Evolutionary conservation across 2,888 invertebrate species (phyloP).

Genomic region (Sarcophaga variegata): DNA sequence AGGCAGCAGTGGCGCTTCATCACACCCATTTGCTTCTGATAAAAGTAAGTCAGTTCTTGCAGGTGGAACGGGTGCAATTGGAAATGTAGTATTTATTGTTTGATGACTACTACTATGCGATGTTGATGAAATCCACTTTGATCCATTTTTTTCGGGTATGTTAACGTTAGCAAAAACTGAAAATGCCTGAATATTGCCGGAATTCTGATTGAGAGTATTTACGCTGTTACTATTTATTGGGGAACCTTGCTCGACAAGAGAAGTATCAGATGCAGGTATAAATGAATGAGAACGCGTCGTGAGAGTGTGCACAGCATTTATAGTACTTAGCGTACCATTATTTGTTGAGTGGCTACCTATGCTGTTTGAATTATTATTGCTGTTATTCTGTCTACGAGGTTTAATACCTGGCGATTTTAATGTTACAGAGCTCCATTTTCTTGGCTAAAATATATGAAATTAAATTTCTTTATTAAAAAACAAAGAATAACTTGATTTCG

Average conservation of each 20-base stretch:
- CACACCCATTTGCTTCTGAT: constrained; percentile 39
- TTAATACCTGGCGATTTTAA: constrained; percentile 96
- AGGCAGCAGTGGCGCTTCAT: constrained; percentile 61
- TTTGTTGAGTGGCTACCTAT: constrained; percentile 67
- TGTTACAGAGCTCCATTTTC: constrained; percentile 92
- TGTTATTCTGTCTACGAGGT: constrained; percentile 83
- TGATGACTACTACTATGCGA: constrained; percentile 30
- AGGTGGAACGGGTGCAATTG: constrained; percentile 33
- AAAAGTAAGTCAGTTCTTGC: constrained; percentile 45
- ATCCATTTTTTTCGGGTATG: constrained; percentile 78
- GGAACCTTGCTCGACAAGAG: constrained; percentile 75
- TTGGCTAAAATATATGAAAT: constrained; percentile 82
- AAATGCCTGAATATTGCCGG: constrained; percentile 76
- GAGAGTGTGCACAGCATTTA: constrained; percentile 70
- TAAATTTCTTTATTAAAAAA: no score
- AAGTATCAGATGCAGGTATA: constrained; percentile 44
- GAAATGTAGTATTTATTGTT: constrained; percentile 19
- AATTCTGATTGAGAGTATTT: constrained; percentile 51
- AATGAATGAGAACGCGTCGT: constrained; percentile 69
- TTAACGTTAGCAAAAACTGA: constrained; percentile 81
- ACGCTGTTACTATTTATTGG: constrained; percentile 62
- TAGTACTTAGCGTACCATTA: constrained; percentile 55
- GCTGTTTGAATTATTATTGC: constrained; percentile 75
- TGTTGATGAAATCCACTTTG: constrained; percentile 49
- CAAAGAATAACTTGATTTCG: no score